Evolutionary conservation across 2,797 vertebrate species (phyloP), one percentile per base, ranked within the genome.

Genomic region (Adrianichthys oophorus): DNA sequence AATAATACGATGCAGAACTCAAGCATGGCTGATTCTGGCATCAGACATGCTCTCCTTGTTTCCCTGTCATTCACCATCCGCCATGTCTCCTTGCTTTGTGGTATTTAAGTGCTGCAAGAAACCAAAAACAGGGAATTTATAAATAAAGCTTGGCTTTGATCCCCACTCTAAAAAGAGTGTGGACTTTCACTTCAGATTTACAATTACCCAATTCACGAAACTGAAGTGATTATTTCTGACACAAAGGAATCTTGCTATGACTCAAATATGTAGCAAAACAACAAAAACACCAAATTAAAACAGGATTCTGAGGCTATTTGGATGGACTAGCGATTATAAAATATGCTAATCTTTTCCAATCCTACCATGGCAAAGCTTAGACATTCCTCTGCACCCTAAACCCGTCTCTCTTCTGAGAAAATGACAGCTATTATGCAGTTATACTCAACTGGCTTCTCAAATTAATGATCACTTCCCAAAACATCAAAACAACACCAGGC

Each of bases 381-480:
- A 15, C 58, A 67, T 81, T 74, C 64, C 56, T 48, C 43, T n/a
- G 55, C 59, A 76, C n/a, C 62, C 49, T 15, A 8, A 48, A 67
- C 73, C 42, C 45, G 47, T 26, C 41, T 58, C 48, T 59, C 59
- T 47, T 56, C 37, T 50, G 56, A 26, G 15, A 48, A 65, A 67
- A 56, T 61, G 52, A 70, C 52, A 55, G 63, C 60, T 71, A 55
- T 80, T n/a, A 78, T 62, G 71, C 72, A 69, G 76, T 73, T 59
- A 43, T 59, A 68, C 66, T 67, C 45, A 52, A 61, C 55, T 68
- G 54, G 59, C 61, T 76, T 65, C 71, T 78, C 52, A 70, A 82
- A 86, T 82, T 70, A 84, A 82, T 67, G 50, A 76, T 68, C 62
- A 53, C 70, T 61, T 72, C 53, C 49, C 43, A 45, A 70, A 78